A percentile compares a stretch with the other conserved stretches of the same genome.
These are phyloP conservation scores for Calliphora vicina DNA, from an alignment of 1,140 invertebrate species.

Conservation along the genomic window DNA sequence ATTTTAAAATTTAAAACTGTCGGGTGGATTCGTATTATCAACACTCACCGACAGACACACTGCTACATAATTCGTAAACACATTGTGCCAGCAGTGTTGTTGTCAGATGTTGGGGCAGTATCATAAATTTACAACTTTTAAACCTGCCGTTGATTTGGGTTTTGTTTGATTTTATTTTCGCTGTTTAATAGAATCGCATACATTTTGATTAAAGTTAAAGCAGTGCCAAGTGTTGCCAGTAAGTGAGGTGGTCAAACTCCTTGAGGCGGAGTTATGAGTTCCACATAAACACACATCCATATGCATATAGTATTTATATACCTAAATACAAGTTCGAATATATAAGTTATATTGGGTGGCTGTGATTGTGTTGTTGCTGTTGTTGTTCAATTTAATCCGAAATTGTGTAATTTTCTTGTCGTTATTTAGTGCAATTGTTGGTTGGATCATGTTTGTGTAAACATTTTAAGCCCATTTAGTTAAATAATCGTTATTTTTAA, in stretches of 20 bases:
- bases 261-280: background rate
- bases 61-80: no score
- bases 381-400: background rate
- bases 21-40: no score
- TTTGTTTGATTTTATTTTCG: background rate
- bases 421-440: background rate
- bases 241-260: constrained; percentile 8
- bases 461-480: constrained; percentile 8
- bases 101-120: background rate
- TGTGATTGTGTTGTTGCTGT: background rate
- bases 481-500: background rate
- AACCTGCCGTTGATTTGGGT: background rate
- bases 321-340: no score
- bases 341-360: no score
- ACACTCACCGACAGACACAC: no score
- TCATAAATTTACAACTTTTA: background rate
- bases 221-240: background rate
- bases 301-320: no score
- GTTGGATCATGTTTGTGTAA: background rate
- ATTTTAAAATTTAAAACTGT: no score
- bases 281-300: background rate
- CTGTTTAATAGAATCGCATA: background rate
- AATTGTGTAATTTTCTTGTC: constrained; percentile 4
- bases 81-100: background rate
- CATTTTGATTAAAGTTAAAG: background rate